Base-by-base conservation (phyloP, 2,113 vertebrate species). In the Spheniscus mendiculus region DNA sequence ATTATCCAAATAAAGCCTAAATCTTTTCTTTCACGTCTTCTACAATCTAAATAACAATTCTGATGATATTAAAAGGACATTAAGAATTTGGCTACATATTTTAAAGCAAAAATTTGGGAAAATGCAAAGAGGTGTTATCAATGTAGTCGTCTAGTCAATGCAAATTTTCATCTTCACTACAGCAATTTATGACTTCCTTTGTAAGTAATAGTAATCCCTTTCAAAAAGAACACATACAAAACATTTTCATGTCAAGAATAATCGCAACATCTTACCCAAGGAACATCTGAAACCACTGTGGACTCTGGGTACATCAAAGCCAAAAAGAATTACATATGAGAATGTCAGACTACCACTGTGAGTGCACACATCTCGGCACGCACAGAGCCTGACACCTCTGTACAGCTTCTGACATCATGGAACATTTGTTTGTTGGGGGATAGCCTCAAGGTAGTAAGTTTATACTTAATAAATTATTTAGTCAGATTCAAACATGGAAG, bases 21-120 rank as follows among this genome's bases (percentile, higher is more conserved):
- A 80, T 58, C 0, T 38, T 67, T 72, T 73, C 6, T 71, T 59
- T 83, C 6, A 25, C 2, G 10, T 34, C 10, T 77, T 76, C 10
- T 80, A 61, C 4, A 2, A 38, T 26, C 13, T 71, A 74, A 42
- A 47, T 9, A 66, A 4, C 12, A 40, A 44, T 42, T n/a, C 26
- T 78, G 25, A 18, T 40, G 2, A 30, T 26, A 61, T 56, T 52
- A 22, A 74, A 66, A 58, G 14, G 0, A 0, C 1, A 7, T 53
- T 61, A 78, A 78, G 29, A 52, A 42, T 47, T 52, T 79, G 3
- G 5, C 13, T 58, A 44, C 19, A 27, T 61, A 40, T 47, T 82
- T 74, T 66, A 61, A 71, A 66, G 10, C 2, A 66, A 71, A 73
- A 83, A 34, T 18, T 67, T 10, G 2, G 12, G 36, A 88, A 86